Base-by-base conservation (phyloP, 2,797 vertebrate species). In the Merluccius polli region DNA sequence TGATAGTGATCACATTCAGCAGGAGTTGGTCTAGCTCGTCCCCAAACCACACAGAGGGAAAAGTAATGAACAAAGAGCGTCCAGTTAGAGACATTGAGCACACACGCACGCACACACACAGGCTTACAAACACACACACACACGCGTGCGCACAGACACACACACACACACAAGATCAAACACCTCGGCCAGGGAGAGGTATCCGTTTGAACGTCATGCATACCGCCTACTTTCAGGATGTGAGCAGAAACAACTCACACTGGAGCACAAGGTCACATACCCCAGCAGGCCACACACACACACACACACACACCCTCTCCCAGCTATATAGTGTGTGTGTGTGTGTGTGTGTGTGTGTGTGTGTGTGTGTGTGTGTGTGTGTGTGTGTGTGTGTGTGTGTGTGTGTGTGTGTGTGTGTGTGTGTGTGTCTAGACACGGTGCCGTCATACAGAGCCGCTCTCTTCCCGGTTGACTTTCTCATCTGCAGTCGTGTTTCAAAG, bases 291-390 rank as follows among this genome's bases (percentile, higher is more conserved):
- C 59, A 24, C 59, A 65, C 59, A 65, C 59, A 65, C 59, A 70
- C 68, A 70, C 30, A 32, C 29, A 70, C 30, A 70, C 10, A 70
- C 32, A 63, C 3, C 5, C 24, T 6, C 18, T n/a, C n/a, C n/a
- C n/a, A n/a, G n/a, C n/a, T n/a, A n/a, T n/a, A n/a, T n/a, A n/a
- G 41, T 48, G 41, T 48, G 41, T 48, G 41, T 48, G 67, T 75
- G 67, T 77, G 63, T 75, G 73, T 73, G 67, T 81, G 68, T 75
- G 67, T 29, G 48, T 73, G 73, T 35, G 69, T 72, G 21, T 71
- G 73, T 48, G 75, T 74, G 68, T 73, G 74, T 71, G 80, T 78
- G 74, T 76, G 74, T 73, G 71, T 74, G 75, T 76, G 75, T 18
- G 65, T 70, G 63, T 79, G 70, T 65, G 73, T 78, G 75, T 72